Conservation (phyloP, 1,140 invertebrate genomes). For the Brachionus sp. region DNA sequence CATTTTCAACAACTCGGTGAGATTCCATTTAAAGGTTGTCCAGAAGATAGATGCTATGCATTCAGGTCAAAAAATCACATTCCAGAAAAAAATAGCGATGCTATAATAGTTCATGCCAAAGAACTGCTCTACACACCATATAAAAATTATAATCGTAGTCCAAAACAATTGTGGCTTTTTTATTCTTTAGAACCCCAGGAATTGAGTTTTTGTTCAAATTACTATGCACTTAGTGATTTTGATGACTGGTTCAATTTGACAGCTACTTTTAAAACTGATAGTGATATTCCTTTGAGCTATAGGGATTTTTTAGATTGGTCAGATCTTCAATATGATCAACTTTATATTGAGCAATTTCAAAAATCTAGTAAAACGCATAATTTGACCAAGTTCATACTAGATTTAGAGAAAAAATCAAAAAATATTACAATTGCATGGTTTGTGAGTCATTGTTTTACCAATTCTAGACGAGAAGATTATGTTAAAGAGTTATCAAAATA, state of each 20-base stretch:
- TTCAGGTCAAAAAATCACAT: neutral
- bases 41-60: neutral
- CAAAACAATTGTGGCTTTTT: constrained; percentile 8
- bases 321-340: neutral
- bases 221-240: neutral
- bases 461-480: constrained; percentile 61
- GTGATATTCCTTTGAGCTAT: neutral
- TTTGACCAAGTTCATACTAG: neutral
- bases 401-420: neutral
- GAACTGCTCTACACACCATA: neutral
- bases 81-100: neutral
- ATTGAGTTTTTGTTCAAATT: constrained; percentile 19
- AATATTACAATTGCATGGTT: constrained; percentile 63
- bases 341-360: neutral
- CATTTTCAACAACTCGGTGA: neutral
- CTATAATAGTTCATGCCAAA: constrained; percentile 17
- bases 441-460: constrained; percentile 64
- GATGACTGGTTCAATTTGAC: constrained; percentile 43
- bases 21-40: neutral
- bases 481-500: constrained; percentile 61
- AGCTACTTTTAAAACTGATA: constrained; percentile 15
- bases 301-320: neutral
- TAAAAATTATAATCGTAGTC: neutral
- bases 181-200: neutral
- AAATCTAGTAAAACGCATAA: neutral